Evolutionary conservation across 2,888 invertebrate species (phyloP).

Genomic region (Apantesis nais): DNA sequence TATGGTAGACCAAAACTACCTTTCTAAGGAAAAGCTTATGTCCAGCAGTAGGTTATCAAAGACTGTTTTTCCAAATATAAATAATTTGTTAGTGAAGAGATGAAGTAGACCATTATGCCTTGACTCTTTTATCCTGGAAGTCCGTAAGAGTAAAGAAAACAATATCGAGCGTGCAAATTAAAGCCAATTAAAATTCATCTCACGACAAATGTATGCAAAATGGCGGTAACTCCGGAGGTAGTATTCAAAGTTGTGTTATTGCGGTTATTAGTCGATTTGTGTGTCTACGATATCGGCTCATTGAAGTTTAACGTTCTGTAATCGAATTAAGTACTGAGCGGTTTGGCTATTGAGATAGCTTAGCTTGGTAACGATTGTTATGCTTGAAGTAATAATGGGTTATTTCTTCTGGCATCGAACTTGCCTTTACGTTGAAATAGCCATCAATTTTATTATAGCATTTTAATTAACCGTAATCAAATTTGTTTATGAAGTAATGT

Average conservation of each 20-base stretch:
- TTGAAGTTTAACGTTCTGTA: constrained; percentile 6
- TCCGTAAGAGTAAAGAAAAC: background rate
- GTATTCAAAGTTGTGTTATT: constrained; percentile 19
- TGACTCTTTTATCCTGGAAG: background rate
- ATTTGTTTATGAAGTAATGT: no score
- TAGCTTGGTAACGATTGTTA: background rate
- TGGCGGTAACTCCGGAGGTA: constrained; percentile 5
- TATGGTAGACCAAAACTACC: no score
- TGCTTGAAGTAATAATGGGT: background rate
- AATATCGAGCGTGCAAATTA: background rate
- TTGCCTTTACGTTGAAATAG: no score
- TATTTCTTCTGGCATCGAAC: background rate
- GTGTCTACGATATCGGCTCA: constrained; percentile 3
- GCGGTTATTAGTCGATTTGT: constrained; percentile 21
- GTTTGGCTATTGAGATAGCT: background rate
- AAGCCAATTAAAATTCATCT: constrained; percentile 21
- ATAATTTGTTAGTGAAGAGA: background rate
- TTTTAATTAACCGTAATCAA: no score
- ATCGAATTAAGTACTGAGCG: background rate
- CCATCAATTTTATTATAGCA: no score
- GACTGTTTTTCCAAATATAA: no score
- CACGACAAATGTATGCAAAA: constrained; percentile 18
- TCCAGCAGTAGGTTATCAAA: no score
- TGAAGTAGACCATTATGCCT: background rate
- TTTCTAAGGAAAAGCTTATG: no score